Conservation (phyloP, 2,888 invertebrate species). For the Limnephilus lunatus region DNA sequence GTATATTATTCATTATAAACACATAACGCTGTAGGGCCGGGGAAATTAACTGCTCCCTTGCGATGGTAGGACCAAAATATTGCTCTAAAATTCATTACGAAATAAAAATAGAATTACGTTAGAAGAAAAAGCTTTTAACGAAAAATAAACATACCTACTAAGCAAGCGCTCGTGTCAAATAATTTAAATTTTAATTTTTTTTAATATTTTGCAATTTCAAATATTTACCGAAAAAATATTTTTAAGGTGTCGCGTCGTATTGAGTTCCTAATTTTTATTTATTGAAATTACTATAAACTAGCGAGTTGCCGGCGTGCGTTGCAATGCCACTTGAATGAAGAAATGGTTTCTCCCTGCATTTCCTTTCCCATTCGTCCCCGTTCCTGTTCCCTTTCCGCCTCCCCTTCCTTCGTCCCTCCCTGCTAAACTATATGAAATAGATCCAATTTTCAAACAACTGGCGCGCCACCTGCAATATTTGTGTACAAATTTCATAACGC, state of each 20-base stretch:
- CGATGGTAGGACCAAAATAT: constrained; percentile 31
- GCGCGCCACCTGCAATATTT: too few species aligned
- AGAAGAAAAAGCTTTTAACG: constrained; percentile 29
- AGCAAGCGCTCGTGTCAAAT: background rate
- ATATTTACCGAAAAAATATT: background rate
- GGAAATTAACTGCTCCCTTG: constrained; percentile 60
- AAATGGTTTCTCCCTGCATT: too few species aligned
- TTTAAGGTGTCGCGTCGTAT: background rate
- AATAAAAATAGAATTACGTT: constrained; percentile 39
- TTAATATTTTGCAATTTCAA: background rate
- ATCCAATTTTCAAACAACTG: too few species aligned
- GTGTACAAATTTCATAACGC: too few species aligned
- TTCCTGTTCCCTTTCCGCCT: too few species aligned
- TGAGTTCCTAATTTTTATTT: background rate
- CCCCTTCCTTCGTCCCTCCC: too few species aligned
- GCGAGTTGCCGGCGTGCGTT: too few species aligned
- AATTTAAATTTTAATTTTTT: background rate
- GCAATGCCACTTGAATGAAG: too few species aligned
- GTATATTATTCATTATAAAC: constrained; percentile 63
- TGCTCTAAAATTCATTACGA: constrained; percentile 32
- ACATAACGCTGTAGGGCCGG: constrained; percentile 54
- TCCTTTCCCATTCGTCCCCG: too few species aligned
- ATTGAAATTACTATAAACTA: too few species aligned
- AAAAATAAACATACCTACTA: background rate
- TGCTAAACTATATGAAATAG: too few species aligned